Percentiles rank a stretch among this genome's conserved stretches.
phyloP scores from a whole-genome alignment of 2,113 vertebrate species.

The Thamnophis sirtalis region DNA sequence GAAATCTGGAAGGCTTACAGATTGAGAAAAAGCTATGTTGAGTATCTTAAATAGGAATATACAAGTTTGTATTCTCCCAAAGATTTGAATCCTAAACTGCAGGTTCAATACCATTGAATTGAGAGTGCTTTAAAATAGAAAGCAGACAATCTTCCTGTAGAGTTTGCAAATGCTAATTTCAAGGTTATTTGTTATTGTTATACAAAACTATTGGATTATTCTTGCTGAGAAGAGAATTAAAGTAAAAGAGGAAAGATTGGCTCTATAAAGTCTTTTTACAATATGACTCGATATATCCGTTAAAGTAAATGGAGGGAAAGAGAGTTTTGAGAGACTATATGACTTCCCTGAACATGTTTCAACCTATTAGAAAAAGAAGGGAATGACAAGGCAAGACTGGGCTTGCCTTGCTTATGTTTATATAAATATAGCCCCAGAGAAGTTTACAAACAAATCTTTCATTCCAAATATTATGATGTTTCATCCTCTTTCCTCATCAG shows the following conservation, averaged over 20 bases:
- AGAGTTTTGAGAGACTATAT: no score
- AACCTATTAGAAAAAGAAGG: background rate
- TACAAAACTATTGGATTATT: background rate
- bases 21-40: background rate
- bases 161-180: background rate
- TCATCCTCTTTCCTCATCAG: no score
- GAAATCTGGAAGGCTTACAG: background rate
- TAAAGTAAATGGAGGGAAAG: background rate
- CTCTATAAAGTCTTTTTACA: background rate
- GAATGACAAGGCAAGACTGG: background rate
- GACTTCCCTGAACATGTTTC: background rate
- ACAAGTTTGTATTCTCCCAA: background rate
- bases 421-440: background rate
- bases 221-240: background rate
- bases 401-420: background rate
- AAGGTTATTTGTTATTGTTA: background rate
- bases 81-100: background rate
- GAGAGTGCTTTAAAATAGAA: background rate
- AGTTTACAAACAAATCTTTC: background rate
- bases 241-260: background rate
- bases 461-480: background rate
- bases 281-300: background rate
- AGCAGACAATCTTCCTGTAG: background rate
- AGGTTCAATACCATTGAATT: background rate
- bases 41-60: background rate